Evolutionary conservation across 2,888 invertebrate genomes (phyloP).

Genomic region (Lathronympha strigana): DNA sequence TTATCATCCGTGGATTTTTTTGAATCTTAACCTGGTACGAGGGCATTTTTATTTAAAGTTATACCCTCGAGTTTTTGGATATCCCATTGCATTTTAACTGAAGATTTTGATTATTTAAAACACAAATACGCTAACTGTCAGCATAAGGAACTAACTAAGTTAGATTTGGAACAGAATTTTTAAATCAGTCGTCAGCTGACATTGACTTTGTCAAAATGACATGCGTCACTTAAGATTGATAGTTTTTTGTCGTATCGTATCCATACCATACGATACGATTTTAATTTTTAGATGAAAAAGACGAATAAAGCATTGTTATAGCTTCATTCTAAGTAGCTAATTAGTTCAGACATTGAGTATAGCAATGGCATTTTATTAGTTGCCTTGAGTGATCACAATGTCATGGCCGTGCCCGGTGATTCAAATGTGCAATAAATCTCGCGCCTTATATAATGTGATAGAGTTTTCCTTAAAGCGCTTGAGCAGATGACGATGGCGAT

Average conservation of each 20-base stretch:
- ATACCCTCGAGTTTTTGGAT: too few species aligned
- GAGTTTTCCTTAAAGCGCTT: conserved; percentile 28
- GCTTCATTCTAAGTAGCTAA: conserved; percentile 23
- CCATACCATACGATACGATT: conserved; percentile 13
- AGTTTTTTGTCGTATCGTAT: not conserved
- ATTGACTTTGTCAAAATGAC: conserved; percentile 20
- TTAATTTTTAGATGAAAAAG: conserved; percentile 16
- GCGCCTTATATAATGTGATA: conserved; percentile 36
- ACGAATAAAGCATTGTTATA: conserved; percentile 21
- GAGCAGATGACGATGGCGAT: conserved; percentile 35
- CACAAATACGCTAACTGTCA: too few species aligned
- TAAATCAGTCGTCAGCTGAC: conserved; percentile 37
- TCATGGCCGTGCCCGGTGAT: conserved; percentile 20
- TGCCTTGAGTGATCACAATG: conserved; percentile 26
- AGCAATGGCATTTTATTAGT: conserved; percentile 24
- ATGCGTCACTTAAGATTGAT: not conserved
- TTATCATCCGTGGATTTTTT: too few species aligned
- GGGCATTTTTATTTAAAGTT: too few species aligned
- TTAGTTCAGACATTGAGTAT: conserved; percentile 4
- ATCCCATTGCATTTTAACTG: too few species aligned
- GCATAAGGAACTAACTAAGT: too few species aligned
- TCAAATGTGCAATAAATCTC: conserved; percentile 33
- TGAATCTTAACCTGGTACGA: too few species aligned
- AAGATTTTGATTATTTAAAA: too few species aligned
- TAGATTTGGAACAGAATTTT: conserved; percentile 16